Conservation (phyloP, 1,140 invertebrate species). For the Apis cerana region DNA sequence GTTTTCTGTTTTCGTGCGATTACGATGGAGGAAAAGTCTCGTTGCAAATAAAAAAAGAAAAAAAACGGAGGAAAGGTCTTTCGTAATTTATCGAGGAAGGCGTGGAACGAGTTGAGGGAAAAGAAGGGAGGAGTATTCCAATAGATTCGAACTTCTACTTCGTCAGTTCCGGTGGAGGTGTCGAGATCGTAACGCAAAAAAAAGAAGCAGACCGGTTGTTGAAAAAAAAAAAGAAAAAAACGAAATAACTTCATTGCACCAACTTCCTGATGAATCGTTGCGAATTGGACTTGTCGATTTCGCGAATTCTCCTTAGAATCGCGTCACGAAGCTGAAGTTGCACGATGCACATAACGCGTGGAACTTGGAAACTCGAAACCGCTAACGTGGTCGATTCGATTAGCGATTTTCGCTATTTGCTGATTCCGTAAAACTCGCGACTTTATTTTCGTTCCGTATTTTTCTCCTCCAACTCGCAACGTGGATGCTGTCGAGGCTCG, state of each 20-base stretch:
- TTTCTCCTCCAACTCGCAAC: neutral
- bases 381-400: slow-evolving; percentile 24
- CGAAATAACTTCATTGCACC: slow-evolving; percentile 49
- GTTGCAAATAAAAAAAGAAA: slow-evolving; percentile 18
- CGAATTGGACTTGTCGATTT: slow-evolving; percentile 46
- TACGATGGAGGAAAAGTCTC: neutral
- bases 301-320: slow-evolving; percentile 38
- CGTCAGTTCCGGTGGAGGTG: slow-evolving; percentile 22
- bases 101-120: no score
- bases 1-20: no score
- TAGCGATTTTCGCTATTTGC: slow-evolving; percentile 20
- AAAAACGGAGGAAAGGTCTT: slow-evolving; percentile 2
- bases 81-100: slow-evolving; percentile 50
- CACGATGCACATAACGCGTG: neutral
- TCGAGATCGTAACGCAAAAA: slow-evolving; percentile 1
- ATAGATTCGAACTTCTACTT: slow-evolving; percentile 38
- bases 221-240: slow-evolving; percentile 30
- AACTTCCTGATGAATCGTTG: slow-evolving; percentile 48
- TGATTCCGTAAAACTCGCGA: neutral
- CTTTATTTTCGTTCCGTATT: neutral
- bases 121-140: neutral
- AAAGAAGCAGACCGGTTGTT: neutral
- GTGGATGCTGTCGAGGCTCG: neutral
- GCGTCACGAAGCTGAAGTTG: neutral
- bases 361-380: neutral